Conservation (phyloP, 2,797 vertebrate species). For the Arremon aurantiirostris region DNA sequence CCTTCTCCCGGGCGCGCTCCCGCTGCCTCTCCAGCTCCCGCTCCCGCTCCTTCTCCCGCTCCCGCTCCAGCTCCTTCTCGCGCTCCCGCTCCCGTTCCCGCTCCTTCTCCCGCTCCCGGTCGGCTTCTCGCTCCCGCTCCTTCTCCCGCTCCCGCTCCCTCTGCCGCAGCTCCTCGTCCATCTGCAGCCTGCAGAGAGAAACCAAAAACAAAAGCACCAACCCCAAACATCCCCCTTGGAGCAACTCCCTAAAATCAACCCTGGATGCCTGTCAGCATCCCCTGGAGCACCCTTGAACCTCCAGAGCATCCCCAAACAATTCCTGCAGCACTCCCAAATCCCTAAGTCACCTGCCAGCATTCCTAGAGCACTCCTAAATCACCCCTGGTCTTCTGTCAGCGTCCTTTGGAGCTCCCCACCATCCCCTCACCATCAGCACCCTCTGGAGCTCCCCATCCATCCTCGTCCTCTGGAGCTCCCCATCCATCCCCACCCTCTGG, state of each 20-base stretch:
- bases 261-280: background rate
- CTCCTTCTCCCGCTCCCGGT: constrained; percentile 79
- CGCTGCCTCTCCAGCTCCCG: constrained; percentile 85
- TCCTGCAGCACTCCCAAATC: background rate
- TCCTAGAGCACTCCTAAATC: background rate
- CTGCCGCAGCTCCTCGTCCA: constrained; percentile 89
- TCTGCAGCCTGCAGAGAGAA: constrained; percentile 82
- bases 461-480: too few species aligned
- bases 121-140: constrained; percentile 83
- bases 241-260: background rate
- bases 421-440: accelerated
- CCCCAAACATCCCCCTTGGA: background rate
- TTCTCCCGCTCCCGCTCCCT: constrained; percentile 82
- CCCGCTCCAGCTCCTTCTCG: constrained; percentile 78
- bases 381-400: background rate
- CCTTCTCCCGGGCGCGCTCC: constrained; percentile 89
- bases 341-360: background rate
- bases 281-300: background rate
- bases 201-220: background rate
- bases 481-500: too few species aligned
- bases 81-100: constrained; percentile 80
- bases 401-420: accelerated
- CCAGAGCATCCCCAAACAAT: background rate
- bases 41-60: constrained; percentile 76
- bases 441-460: too few species aligned